phyloP scores from a whole-genome alignment of 1,140 invertebrate species.

The Macrobrachium rosenbergii region DNA sequence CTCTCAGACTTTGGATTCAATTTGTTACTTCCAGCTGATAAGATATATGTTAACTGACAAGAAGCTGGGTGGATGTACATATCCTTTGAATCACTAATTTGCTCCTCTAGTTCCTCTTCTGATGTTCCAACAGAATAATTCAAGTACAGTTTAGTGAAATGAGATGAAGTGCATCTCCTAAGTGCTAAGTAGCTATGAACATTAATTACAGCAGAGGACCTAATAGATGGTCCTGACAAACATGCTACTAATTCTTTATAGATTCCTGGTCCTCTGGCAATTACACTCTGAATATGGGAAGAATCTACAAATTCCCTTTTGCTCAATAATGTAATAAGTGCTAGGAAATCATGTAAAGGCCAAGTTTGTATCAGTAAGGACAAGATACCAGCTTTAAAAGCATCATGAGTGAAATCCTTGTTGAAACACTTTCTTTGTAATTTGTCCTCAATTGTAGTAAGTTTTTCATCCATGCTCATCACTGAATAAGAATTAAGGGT shows the following conservation, averaged over 20 bases:
- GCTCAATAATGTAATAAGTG: background rate
- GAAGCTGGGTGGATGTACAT: slow-evolving; percentile 35
- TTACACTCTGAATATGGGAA: background rate
- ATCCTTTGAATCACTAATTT: background rate
- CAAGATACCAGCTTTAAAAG: background rate
- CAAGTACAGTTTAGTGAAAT: slow-evolving; percentile 17
- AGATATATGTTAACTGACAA: slow-evolving; percentile 53
- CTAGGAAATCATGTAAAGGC: slow-evolving; percentile 48
- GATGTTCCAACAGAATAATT: slow-evolving; percentile 4
- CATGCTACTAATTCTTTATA: slow-evolving; percentile 19
- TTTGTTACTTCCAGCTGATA: slow-evolving; percentile 31
- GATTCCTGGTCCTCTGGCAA: slow-evolving; percentile 35
- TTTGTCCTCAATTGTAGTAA: slow-evolving; percentile 19
- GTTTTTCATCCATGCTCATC: slow-evolving; percentile 7
- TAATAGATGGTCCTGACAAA: slow-evolving; percentile 37
- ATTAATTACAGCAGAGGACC: slow-evolving; percentile 4
- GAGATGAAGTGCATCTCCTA: slow-evolving; percentile 30
- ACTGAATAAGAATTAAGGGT: slow-evolving; percentile 7
- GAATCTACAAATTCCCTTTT: background rate
- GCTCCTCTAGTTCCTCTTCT: slow-evolving; percentile 31
- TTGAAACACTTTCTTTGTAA: slow-evolving; percentile 26
- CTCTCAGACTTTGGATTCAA: background rate
- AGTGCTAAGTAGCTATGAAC: slow-evolving; percentile 41
- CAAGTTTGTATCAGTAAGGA: slow-evolving; percentile 40
- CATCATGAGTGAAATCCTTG: background rate